Evolutionary conservation across 2,797 vertebrate species (phyloP).

Genomic region (Arnoldichthys spilopterus): DNA sequence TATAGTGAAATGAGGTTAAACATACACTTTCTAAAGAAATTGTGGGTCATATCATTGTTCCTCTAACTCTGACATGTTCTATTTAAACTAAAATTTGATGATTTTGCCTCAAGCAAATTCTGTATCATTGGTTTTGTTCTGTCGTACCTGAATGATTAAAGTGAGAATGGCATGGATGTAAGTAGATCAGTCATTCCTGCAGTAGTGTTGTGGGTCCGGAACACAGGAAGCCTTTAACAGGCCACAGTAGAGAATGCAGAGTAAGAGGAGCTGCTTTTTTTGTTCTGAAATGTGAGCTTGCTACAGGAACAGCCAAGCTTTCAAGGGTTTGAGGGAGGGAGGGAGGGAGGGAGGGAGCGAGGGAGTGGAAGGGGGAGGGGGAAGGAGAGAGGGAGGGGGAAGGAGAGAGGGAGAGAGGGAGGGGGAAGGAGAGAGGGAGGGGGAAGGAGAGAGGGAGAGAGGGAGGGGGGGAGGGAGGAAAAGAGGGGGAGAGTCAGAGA

Average conservation of each 20-base stretch:
- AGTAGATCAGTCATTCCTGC: not conserved
- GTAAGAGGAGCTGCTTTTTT: conserved; percentile 70
- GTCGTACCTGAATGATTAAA: not conserved
- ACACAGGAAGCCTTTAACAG: conserved; percentile 61
- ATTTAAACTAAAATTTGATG: not conserved
- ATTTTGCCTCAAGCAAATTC: not conserved
- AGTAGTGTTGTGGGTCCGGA: conserved; percentile 5
- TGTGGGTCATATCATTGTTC: not conserved
- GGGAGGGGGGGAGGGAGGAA: conserved; percentile 37
- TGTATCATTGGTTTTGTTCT: not conserved
- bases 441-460: conserved; percentile 15
- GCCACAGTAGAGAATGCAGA: conserved; percentile 67
- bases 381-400: conserved; percentile 9
- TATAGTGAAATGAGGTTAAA: not conserved
- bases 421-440: conserved; percentile 22
- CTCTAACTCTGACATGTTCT: not conserved
- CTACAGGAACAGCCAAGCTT: conserved; percentile 67
- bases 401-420: conserved; percentile 20
- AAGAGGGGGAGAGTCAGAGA: conserved; percentile 19
- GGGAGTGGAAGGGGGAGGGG: not conserved
- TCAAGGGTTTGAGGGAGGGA: conserved; percentile 59
- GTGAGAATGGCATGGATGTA: not conserved
- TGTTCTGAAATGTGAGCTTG: conserved; percentile 72
- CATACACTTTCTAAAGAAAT: not conserved
- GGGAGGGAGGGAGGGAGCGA: no score